Conservation (phyloP, 1,140 invertebrate species). For the Atta cephalotes region DNA sequence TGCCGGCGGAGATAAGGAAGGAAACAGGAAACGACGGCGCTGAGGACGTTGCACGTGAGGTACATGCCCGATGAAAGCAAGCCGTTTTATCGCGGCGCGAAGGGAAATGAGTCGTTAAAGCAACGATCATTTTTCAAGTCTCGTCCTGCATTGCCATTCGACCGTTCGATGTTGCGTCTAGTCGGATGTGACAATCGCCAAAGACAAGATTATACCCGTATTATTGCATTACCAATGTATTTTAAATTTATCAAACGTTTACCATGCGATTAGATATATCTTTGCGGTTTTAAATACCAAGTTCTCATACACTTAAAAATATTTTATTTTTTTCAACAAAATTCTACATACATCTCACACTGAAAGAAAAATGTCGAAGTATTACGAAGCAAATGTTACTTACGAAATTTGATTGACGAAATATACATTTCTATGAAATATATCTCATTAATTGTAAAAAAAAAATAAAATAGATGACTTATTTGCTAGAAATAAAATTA, state of each 20-base stretch:
- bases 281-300: neutral
- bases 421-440: no score
- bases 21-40: slow-evolving; percentile 72
- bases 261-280: neutral
- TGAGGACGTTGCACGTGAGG: slow-evolving; percentile 72
- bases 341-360: no score
- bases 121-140: slow-evolving; percentile 63
- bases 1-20: slow-evolving; percentile 61
- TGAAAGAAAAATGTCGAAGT: no score
- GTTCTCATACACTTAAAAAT: neutral
- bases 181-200: neutral
- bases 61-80: slow-evolving; percentile 71
- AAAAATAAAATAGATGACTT: no score
- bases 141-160: slow-evolving; percentile 2
- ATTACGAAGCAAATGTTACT: no score
- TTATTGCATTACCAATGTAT: neutral
- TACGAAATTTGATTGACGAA: no score
- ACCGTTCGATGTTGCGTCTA: neutral
- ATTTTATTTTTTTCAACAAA: neutral
- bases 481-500: no score
- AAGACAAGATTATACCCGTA: slow-evolving; percentile 17
- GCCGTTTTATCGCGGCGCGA: slow-evolving; percentile 60
- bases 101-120: slow-evolving; percentile 59
- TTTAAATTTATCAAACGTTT: neutral
- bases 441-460: no score